Conservation (phyloP, 2,797 vertebrate genomes). For the Enteromius mattozi region DNA sequence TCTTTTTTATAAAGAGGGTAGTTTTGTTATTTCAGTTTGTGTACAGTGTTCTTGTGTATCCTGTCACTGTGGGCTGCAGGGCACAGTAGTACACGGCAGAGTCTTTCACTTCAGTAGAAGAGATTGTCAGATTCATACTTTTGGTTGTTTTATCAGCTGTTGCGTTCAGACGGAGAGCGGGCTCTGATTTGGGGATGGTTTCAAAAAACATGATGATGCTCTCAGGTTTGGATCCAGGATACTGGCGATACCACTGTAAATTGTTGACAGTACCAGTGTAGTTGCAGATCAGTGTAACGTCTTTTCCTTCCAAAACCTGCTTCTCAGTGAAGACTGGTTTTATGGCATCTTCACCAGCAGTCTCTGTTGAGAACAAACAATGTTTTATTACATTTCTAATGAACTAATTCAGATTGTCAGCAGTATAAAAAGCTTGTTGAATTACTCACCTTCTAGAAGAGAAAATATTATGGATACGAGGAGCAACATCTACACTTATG, state of each 20-base stretch:
- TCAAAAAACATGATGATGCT: neutral
- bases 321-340: too few species aligned
- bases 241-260: slow-evolving; percentile 42
- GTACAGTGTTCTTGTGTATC: slow-evolving; percentile 15
- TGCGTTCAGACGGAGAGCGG: slow-evolving; percentile 31
- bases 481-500: neutral
- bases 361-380: neutral
- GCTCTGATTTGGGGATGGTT: neutral
- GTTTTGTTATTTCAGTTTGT: neutral
- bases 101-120: slow-evolving; percentile 50
- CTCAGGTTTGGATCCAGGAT: slow-evolving; percentile 20
- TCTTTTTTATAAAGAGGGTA: too few species aligned
- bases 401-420: neutral
- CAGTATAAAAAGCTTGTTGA: neutral
- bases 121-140: slow-evolving; percentile 24
- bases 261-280: fast-evolving
- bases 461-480: neutral
- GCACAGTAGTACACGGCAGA: slow-evolving; percentile 38
- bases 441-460: slow-evolving; percentile 17
- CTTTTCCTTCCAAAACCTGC: neutral
- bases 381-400: neutral
- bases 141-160: neutral
- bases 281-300: slow-evolving; percentile 21
- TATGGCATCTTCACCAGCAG: neutral
- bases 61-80: slow-evolving; percentile 37